Evolutionary conservation across 1,140 invertebrate species (phyloP), one percentile per base, ranked within the genome.

Genomic region (Drosophila nigrodunni): DNA sequence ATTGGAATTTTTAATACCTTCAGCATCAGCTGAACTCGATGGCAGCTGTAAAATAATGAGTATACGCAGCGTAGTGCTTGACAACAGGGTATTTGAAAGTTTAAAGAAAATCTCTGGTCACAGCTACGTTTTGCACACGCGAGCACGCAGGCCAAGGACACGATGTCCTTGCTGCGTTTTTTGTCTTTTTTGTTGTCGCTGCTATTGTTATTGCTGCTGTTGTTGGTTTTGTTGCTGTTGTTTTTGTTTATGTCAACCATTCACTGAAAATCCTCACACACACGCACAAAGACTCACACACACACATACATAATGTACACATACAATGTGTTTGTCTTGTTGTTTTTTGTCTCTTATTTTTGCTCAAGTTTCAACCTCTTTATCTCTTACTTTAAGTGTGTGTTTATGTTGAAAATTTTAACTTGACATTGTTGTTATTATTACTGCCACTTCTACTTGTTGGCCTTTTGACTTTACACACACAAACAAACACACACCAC

Each of bases 131-230:
- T 57, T 10, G 35, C 13, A 55, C 52, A 55, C 52, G 34, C 64
- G 43, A 57, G 43, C 43, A 41, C 41, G 7, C 59, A 59, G 49
- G 46, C 47, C 35, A 75, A 73, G 72, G 62, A 79, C 74, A 65
- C 68, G 61, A 49, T 78, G 71, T 82, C 75, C 71, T 82, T 83
- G 78, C 72, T 68, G 58, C 75, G 75, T 65, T 82, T 72, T 72
- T 73, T 71, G 75, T 82, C 75, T 47, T 65, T 73, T 61, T 68
- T 68, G 74, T 47, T 65, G 41, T 81, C 66, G 35, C 44, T 21
- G 18, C 18, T 21, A 21, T 21, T 21, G 18, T 21, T 21, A 21
- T 49, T 59, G 39, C 43, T 43, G 35, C 61, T 75, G 52, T 57
- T 73, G 52, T 49, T 61, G 54, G 46, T 59, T 66, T 57, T 62